These are phyloP conservation scores for Selene dorsalis DNA, from an alignment of 2,797 vertebrate species.

Conservation along the genomic window DNA sequence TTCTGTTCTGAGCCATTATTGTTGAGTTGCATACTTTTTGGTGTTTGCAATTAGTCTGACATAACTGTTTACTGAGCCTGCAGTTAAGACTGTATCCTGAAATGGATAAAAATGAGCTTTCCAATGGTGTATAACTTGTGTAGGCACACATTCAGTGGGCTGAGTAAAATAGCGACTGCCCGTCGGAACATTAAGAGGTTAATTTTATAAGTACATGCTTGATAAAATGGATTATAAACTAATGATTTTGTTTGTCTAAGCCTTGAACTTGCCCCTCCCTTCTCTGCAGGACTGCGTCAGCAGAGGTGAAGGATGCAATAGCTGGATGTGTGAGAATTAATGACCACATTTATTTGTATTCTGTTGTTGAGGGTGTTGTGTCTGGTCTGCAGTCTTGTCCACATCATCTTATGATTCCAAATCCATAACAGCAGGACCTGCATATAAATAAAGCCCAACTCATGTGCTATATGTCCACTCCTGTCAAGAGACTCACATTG, in stretches of 20 bases:
- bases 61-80: too few species aligned
- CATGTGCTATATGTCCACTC: conserved; percentile 10
- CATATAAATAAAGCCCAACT: conserved; percentile 31
- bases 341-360: conserved; percentile 39
- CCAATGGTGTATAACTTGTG: too few species aligned
- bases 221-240: not conserved
- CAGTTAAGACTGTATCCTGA: too few species aligned
- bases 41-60: too few species aligned
- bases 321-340: conserved; percentile 28
- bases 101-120: too few species aligned
- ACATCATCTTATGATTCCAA: conserved; percentile 39
- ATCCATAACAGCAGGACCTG: conserved; percentile 19
- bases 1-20: too few species aligned
- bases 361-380: conserved; percentile 12
- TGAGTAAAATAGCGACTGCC: too few species aligned
- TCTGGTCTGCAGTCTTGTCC: conserved; percentile 32
- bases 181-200: too few species aligned
- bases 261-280: conserved; percentile 1
- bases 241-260: not conserved
- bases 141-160: too few species aligned
- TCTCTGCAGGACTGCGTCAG: not conserved
- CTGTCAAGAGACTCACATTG: conserved; percentile 12
- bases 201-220: not conserved
- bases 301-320: not conserved
- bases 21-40: too few species aligned